A percentile compares a stretch with the other conserved stretches of the same genome.
Conservation (phyloP, 2,113 vertebrate genomes). For the Myotis brandtii region DNA sequence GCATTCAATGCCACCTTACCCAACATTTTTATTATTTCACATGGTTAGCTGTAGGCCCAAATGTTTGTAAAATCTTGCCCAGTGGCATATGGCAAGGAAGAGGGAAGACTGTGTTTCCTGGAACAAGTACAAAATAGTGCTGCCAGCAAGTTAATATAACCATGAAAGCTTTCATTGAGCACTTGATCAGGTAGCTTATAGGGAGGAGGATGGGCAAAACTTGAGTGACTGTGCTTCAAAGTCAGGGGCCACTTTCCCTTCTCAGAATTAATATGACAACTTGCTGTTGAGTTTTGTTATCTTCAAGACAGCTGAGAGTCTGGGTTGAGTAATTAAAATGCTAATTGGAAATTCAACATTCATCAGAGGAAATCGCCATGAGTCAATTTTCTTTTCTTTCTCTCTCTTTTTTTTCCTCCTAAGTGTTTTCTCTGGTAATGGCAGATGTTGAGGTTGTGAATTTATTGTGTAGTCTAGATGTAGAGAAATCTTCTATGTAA, state of each 20-base stretch:
- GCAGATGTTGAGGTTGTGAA: conserved; percentile 85
- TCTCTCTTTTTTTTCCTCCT: background rate
- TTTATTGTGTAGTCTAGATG: conserved; percentile 81
- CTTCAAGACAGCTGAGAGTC: conserved; percentile 81
- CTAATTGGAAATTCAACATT: conserved; percentile 87
- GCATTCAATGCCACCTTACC: background rate
- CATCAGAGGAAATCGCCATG: conserved; percentile 83
- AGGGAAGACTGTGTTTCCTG: background rate
- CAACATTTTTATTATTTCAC: background rate
- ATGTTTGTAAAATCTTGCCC: background rate
- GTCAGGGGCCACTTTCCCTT: background rate
- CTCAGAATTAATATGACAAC: conserved; percentile 60
- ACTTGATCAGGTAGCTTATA: background rate
- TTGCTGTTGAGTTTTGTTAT: conserved; percentile 80
- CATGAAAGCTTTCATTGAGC: background rate
- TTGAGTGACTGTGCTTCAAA: background rate
- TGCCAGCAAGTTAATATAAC: background rate
- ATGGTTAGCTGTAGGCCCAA: background rate
- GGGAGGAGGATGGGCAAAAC: background rate
- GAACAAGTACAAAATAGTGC: background rate
- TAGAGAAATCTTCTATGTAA: conserved; percentile 78
- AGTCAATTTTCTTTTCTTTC: conserved; percentile 68
- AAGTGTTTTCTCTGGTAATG: conserved; percentile 81
- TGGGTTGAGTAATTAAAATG: conserved; percentile 87
- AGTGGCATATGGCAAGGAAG: background rate